Conservation (phyloP, 2,888 invertebrate species). For the Steinernema carpocapsae region DNA sequence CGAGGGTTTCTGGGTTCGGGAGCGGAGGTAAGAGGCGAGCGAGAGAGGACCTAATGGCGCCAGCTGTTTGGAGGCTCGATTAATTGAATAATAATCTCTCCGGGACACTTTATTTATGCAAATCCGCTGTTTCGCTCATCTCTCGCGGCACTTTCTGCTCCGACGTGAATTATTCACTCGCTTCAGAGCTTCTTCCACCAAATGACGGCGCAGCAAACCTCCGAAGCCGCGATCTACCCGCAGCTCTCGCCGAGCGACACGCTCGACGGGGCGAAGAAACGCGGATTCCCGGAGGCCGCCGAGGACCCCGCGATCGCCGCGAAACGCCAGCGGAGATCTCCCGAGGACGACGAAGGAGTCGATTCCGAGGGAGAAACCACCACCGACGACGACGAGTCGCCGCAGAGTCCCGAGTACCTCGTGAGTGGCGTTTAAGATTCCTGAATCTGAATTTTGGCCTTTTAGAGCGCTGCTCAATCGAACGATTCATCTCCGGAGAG, state of each 20-base stretch:
- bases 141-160: background rate
- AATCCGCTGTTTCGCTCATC: constrained; percentile 1
- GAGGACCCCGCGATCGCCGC: background rate
- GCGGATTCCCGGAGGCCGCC: background rate
- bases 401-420: constrained; percentile 25
- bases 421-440: background rate
- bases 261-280: background rate
- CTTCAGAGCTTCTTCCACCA: constrained; percentile 33
- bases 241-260: background rate
- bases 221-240: constrained; percentile 16
- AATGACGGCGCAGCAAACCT: constrained; percentile 4
- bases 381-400: constrained; percentile 27
- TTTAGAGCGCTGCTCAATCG: constrained; percentile 15
- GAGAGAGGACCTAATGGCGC: background rate
- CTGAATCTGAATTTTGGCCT: background rate
- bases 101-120: constrained; percentile 26
- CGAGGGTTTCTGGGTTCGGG: background rate
- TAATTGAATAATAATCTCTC: constrained; percentile 15
- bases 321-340: constrained; percentile 15
- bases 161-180: constrained; percentile 20
- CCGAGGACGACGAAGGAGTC: constrained; percentile 33
- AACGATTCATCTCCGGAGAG: constrained; percentile 7
- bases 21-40: background rate
- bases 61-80: constrained; percentile 13
- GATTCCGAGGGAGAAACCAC: constrained; percentile 18